Base-by-base conservation (phyloP, 2,888 invertebrate genomes). In the Itoplectis maculator region DNA sequence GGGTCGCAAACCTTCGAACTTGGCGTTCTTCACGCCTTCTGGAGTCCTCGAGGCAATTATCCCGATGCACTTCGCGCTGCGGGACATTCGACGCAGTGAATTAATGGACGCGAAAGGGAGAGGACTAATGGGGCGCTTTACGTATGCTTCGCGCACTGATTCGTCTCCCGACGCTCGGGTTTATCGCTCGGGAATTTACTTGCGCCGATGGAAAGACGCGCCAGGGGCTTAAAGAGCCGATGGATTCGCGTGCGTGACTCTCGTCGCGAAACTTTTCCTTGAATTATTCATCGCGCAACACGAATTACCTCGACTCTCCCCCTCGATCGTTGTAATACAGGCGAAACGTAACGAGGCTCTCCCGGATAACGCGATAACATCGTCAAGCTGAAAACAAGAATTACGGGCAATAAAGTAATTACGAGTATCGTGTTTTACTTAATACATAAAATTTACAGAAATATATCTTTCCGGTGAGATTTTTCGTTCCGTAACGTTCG, bases 201-300 rank as follows among this genome's bases (percentile, higher is more conserved):
- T 51, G 69, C 20, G 49, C 42, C 23, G 42, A 74, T 54, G 42
- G 65, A 54, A n/a, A 74, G 54, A 68, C 29, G 47, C 63, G 13
- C 40, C 63, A 9, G 37, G 18, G 47, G 45, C 42, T 70, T 51
- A 69, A 79, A 56, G 75, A 72, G 70, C 51, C 70, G 37, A 45
- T 72, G 65, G 35, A 74, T 78, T 79, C 61, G 51, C 63, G 47
- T 56, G 35, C 42, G 35, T 20, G 63, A 68, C 73, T 11, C 80
- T 56, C 76, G 66, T 49, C 18, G 47, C 65, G 13, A 54, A n/a
- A 59, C 23, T 54, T 42, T 13, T 56, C 23, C 56, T 40, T 82
- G 82, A 78, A 82, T 82, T 70, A 82, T 82, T 82, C 82, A 82
- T 70, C 78, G 81, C 40, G 35, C 54, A 47, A 61, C 37, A 37